phyloP scores from a whole-genome alignment of 2,888 invertebrate genomes.

The Dryobota labecula region DNA sequence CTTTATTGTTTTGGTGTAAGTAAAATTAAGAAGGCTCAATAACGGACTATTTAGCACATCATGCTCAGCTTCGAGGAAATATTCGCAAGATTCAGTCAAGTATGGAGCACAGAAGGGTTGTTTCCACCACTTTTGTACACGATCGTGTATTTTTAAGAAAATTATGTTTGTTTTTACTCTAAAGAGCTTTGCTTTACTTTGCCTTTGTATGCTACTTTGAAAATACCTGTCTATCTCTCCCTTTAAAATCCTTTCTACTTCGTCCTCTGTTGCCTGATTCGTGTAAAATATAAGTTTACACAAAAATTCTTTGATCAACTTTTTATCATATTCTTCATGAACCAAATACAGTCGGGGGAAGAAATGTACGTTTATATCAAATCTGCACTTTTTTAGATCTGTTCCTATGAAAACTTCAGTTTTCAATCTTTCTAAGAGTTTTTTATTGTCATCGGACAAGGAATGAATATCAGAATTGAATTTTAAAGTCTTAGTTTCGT shows the following conservation, averaged over 20 bases:
- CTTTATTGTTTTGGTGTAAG: slow-evolving; percentile 22
- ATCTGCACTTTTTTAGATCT: slow-evolving; percentile 38
- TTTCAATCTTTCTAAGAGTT: slow-evolving; percentile 36
- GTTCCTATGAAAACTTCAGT: slow-evolving; percentile 6
- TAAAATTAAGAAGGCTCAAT: slow-evolving; percentile 35
- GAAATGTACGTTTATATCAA: slow-evolving; percentile 36
- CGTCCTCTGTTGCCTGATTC: slow-evolving; percentile 62
- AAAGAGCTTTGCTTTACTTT: slow-evolving; percentile 14
- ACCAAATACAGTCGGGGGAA: slow-evolving; percentile 47
- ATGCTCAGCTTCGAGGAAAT: slow-evolving; percentile 36
- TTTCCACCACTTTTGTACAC: slow-evolving; percentile 64
- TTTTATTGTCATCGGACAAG: slow-evolving; percentile 24
- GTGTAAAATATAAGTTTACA: slow-evolving; percentile 56
- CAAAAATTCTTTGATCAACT: slow-evolving; percentile 35
- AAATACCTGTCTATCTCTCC: slow-evolving; percentile 45
- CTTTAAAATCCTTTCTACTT: slow-evolving; percentile 55
- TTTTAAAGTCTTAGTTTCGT: slow-evolving; percentile 38
- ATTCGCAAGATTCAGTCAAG: slow-evolving; percentile 48
- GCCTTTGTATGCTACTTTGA: slow-evolving; percentile 4
- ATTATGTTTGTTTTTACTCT: slow-evolving; percentile 50
- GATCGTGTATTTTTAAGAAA: slow-evolving; percentile 57
- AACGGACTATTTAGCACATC: slow-evolving; percentile 39
- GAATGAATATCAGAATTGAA: slow-evolving; percentile 36
- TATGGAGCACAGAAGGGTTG: slow-evolving; percentile 31
- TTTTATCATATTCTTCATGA: slow-evolving; percentile 26